Conservation (phyloP, 2,113 vertebrate species). For the Ptyas mucosa region DNA sequence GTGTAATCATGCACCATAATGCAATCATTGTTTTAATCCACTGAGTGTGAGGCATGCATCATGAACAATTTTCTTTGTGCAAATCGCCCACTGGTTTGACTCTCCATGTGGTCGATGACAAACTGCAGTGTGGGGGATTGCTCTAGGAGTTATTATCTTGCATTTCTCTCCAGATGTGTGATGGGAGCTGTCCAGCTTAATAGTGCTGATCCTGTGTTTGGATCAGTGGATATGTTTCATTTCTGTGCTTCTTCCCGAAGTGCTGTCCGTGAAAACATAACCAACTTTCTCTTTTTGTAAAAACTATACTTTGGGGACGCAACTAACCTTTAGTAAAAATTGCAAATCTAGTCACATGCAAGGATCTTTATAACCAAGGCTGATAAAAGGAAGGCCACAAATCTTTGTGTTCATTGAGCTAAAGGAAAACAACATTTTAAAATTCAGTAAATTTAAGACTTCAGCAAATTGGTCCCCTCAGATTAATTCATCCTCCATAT, state of each 20-base stretch:
- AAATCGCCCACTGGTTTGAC: not conserved
- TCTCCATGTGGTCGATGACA: not conserved
- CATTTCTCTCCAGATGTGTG: not conserved
- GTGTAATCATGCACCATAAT: not conserved
- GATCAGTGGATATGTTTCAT: not conserved
- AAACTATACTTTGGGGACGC: not conserved
- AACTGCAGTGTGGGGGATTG: not conserved
- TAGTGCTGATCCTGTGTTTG: not conserved
- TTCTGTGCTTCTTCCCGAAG: not conserved
- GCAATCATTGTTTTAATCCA: not conserved
- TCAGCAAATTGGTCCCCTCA: not conserved
- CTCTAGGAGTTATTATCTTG: not conserved
- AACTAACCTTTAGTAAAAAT: not conserved
- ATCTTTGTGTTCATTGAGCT: not conserved
- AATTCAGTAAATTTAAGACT: not conserved
- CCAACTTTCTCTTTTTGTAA: not conserved
- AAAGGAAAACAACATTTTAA: not conserved
- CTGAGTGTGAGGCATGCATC: not conserved
- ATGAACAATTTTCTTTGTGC: not conserved
- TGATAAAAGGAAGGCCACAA: not conserved
- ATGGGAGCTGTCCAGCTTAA: not conserved
- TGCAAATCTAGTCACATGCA: not conserved
- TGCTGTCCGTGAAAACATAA: not conserved
- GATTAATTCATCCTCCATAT: not conserved
- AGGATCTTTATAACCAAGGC: not conserved